Evolutionary conservation across 1,140 invertebrate genomes (phyloP).

Genomic region (Dendrolimus punctatus): DNA sequence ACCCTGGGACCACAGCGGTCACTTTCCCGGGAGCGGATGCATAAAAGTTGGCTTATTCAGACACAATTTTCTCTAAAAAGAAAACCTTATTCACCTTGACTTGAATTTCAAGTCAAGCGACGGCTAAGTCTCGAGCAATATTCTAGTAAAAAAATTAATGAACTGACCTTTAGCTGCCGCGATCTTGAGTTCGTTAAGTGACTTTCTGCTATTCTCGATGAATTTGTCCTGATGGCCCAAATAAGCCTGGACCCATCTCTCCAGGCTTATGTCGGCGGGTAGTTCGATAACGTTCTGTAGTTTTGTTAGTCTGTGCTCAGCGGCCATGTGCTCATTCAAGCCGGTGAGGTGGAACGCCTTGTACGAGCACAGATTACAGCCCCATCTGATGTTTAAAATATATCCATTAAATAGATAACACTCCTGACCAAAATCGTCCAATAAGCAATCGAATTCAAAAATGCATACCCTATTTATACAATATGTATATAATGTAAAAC

Average conservation of each 20-base stretch:
- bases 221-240: slow-evolving; percentile 35
- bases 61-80: too few relatives aligned
- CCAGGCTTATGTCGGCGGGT: slow-evolving; percentile 28
- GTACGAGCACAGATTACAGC: slow-evolving; percentile 47
- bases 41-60: too few relatives aligned
- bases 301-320: slow-evolving; percentile 31
- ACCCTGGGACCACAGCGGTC: too few relatives aligned
- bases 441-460: too few relatives aligned
- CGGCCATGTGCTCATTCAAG: slow-evolving; percentile 39
- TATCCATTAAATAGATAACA: neutral
- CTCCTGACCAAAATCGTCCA: neutral
- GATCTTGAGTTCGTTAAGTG: slow-evolving; percentile 33
- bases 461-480: too few relatives aligned
- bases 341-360: slow-evolving; percentile 55
- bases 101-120: too few relatives aligned
- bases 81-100: too few relatives aligned
- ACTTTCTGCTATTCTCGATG: slow-evolving; percentile 36
- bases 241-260: slow-evolving; percentile 39
- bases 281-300: slow-evolving; percentile 33
- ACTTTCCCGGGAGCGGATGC: too few relatives aligned
- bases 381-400: slow-evolving; percentile 37
- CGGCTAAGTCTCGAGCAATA: too few relatives aligned
- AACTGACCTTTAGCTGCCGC: slow-evolving; percentile 6
- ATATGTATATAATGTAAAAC: too few relatives aligned
- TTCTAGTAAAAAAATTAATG: too few relatives aligned